These are phyloP conservation scores for Diadumene lineata DNA, from an alignment of 92 coral and sea anemone species.

Conservation along the genomic window DNA sequence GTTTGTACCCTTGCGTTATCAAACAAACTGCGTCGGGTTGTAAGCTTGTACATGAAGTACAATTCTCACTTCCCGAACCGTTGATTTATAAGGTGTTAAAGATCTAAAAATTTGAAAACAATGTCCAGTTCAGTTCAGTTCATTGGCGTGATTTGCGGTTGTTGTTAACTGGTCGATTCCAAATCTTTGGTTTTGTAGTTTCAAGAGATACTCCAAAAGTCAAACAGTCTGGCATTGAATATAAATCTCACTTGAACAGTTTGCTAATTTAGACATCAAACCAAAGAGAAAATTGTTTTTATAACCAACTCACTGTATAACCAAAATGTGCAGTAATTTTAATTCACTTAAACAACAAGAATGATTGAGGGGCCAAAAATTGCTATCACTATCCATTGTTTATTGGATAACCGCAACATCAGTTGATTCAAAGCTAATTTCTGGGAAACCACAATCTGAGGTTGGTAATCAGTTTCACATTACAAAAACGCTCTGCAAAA, in stretches of 20 bases:
- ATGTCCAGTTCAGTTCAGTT: neutral
- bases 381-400: no score
- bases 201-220: constrained; percentile 38
- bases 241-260: constrained; percentile 21
- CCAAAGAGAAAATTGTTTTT: constrained; percentile 22
- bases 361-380: neutral
- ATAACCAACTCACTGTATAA: constrained; percentile 27
- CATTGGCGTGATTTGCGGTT: neutral
- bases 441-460: constrained; percentile 9
- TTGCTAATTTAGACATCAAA: constrained; percentile 15
- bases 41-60: neutral
- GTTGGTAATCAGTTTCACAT: constrained; percentile 19
- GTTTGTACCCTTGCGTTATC: constrained; percentile 2
- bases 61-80: neutral
- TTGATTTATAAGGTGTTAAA: neutral
- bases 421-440: constrained; percentile 21
- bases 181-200: constrained; percentile 21
- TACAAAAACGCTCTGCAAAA: neutral
- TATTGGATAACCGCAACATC: neutral
- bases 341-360: neutral
- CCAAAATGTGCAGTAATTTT: neutral
- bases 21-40: neutral
- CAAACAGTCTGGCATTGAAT: constrained; percentile 32
- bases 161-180: constrained; percentile 9
- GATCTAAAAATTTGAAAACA: neutral